Percentiles rank a stretch among this genome's conserved stretches.
phyloP scores from a whole-genome alignment of 2,113 vertebrate species.

The Chunga burmeisteri region DNA sequence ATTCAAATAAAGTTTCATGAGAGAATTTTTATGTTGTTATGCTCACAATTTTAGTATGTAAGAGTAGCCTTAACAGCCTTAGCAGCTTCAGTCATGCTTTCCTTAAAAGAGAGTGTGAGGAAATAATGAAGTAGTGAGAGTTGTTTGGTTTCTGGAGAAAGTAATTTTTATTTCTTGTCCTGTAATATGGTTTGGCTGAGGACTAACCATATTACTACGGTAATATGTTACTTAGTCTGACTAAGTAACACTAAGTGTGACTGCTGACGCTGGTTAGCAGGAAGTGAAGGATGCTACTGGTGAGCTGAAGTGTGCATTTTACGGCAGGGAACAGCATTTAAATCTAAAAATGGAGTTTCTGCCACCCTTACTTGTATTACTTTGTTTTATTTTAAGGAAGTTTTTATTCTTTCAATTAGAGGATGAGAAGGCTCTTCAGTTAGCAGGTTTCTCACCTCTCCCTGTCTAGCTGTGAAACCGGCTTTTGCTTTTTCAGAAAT shows the following conservation, averaged over 20 bases:
- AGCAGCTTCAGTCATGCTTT: background rate
- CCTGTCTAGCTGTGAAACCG: background rate
- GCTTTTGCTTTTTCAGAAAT: background rate
- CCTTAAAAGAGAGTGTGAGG: background rate
- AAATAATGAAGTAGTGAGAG: conserved; percentile 14
- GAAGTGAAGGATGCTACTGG: background rate
- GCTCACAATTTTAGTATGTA: background rate
- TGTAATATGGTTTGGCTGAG: background rate
- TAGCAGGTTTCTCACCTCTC: background rate
- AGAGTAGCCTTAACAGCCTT: background rate
- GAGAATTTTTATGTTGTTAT: conserved; percentile 22
- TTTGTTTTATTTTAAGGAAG: background rate
- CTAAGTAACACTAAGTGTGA: background rate
- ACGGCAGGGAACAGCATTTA: background rate
- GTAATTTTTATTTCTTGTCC: background rate
- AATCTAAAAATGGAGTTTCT: background rate
- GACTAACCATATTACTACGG: background rate
- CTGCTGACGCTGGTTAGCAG: background rate
- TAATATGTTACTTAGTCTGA: too few species aligned
- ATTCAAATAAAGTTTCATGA: conserved; percentile 15
- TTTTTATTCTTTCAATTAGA: background rate
- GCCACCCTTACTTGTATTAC: background rate
- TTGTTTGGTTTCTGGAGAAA: conserved; percentile 38
- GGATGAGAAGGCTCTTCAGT: background rate
- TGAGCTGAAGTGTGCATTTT: background rate